Evolutionary conservation across 2,888 invertebrate species (phyloP), one percentile per base, ranked within the genome.

Genomic region (Metopia argyrocephala): DNA sequence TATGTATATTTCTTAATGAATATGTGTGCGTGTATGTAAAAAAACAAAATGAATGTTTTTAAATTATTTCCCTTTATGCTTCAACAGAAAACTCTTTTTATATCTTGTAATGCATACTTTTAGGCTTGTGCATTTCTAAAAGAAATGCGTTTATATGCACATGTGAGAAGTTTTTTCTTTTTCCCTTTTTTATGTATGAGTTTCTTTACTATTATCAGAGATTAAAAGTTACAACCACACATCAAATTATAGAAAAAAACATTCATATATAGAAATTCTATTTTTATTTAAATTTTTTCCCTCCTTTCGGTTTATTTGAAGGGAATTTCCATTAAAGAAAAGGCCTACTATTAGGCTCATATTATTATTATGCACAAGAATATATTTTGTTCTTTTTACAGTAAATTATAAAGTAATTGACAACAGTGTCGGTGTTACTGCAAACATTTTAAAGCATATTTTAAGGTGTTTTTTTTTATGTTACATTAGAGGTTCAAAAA

Each of bases 41-140:
- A 23, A 78, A 69, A 57, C 57, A 28, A 70, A 38, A 76, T 70
- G 57, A 76, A 57, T 57, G 70, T 28, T 50, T 70, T 52, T 65
- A 70, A 56, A 64, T 59, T 27, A 57, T 50, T 74, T 61, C 23
- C 18, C 38, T 38, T 38, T 38, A 31, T 31, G 12, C 31, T 9
- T 9, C 31, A 31, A 1, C 12, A 12, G 3, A 38, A 38, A 38
- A 38, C 38, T 12, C 38, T 12, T 12, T 15, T 12, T 12, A 38
- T 38, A 12, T 38, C 38, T 38, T 38, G 27, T 20, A 68, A 20
- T 23, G 18, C 45, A 78, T 45, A 73, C 78, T 73, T 78, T 68
- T 62, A 73, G 73, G 68, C 68, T 59, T 66, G 27, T 28, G 9
- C 15, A 3, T 38, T 38, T 75, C 15, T 59, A 27, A 75, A 61